Evolutionary conservation across 2,113 vertebrate species (phyloP), one percentile per base, ranked within the genome.

Genomic region (Cyprinodon variegatus): DNA sequence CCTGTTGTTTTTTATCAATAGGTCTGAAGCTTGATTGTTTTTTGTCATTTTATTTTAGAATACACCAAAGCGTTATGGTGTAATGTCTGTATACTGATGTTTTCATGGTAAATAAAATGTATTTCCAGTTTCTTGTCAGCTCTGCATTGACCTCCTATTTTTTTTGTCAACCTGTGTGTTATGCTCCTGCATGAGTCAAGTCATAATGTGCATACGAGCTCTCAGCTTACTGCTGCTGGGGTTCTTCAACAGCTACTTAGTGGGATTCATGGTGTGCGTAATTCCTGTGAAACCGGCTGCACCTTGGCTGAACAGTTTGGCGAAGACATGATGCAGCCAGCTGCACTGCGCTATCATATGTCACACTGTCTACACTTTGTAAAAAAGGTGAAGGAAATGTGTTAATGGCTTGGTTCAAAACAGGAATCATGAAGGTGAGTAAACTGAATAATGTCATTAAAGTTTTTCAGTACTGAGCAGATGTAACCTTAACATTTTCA

Each of bases 251-350:
- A 65, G 79, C 77, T 82, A 70, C 40, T 69, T 91, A 91, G 88
- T 89, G 78, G 86, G 74, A 74, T 85, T 90, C 90, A 90, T 87
- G 84, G 81, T 83, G 90, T 86, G 89, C 80, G 83, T 88, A 88
- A 84, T 89, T 90, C 89, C 83, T 87, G 87, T 90, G 83, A 76
- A 79, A 84, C 81, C 89, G 78, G 63, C 79, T 84, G 83, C 81
- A 62, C 80, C 86, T 71, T 83, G 75, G 83, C 77, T 73, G 65
- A 83, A 75, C 77, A 69, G 76, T 73, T 43, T 48, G 70, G 61
- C 64, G 61, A 29, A 70, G 80, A 74, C 20, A 40, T 0, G 22
- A 0, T 37, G n/a, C 57, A 11, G 37, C 57, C 40, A 15, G 65
- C 69, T 70, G 68, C n/a, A 63, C 76, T 68, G 68, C 12, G 62